Evolutionary conservation across 1,140 invertebrate genomes (phyloP).

Genomic region (Myzus persicae): DNA sequence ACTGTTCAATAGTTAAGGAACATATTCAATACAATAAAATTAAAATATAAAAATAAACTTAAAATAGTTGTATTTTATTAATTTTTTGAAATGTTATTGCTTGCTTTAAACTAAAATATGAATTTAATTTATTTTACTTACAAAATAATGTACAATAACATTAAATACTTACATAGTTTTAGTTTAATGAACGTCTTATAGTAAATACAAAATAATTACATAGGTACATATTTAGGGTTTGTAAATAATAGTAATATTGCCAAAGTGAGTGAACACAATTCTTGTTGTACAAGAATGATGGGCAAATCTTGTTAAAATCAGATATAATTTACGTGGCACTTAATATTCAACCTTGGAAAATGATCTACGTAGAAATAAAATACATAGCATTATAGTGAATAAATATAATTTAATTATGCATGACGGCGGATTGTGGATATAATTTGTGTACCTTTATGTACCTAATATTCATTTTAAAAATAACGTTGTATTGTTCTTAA

Average conservation of each 20-base stretch:
- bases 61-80: neutral
- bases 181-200: neutral
- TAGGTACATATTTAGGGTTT: neutral
- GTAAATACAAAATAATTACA: neutral
- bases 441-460: neutral
- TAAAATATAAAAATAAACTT: too few relatives aligned
- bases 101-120: neutral
- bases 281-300: neutral
- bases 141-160: neutral
- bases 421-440: neutral
- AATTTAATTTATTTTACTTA: neutral
- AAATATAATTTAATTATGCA: conserved; percentile 32
- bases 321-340: neutral
- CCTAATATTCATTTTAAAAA: neutral
- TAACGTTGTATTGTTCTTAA: neutral
- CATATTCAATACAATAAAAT: neutral
- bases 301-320: neutral
- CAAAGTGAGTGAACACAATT: neutral
- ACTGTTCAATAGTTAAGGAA: neutral
- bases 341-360: neutral
- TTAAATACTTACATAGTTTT: neutral
- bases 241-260: neutral
- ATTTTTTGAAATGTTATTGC: neutral
- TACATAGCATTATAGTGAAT: neutral
- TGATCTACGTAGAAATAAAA: neutral